These are phyloP conservation scores for Meteorus cinctellus DNA, from an alignment of 2,888 invertebrate genomes.

Conservation along the genomic window DNA sequence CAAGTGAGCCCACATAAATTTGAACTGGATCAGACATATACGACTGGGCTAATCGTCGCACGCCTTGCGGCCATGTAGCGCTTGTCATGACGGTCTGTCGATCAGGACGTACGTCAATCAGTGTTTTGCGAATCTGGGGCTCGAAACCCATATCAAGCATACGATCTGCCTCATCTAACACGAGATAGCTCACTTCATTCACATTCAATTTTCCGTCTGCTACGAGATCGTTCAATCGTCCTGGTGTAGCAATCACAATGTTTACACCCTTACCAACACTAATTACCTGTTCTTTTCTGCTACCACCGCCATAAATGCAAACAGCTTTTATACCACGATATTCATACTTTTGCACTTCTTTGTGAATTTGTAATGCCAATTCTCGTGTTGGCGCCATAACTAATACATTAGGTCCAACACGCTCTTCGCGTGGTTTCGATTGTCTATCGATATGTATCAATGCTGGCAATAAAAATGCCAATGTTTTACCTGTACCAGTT, in stretches of 20 bases:
- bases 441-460: conserved; percentile 95
- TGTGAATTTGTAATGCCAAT: conserved; percentile 93
- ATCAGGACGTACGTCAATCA: conserved; percentile 88
- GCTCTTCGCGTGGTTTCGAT: conserved; percentile 80
- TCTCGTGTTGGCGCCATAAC: conserved; percentile 95
- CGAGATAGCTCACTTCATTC: conserved; percentile 87
- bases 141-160: conserved; percentile 93
- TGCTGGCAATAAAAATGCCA: conserved; percentile 94
- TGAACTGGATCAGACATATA: conserved; percentile 94
- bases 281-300: conserved; percentile 85
- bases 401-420: conserved; percentile 89
- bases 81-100: conserved; percentile 97
- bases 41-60: conserved; percentile 86
- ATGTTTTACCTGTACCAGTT: conserved; percentile 94
- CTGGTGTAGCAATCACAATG: conserved; percentile 96
- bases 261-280: conserved; percentile 87
- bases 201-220: conserved; percentile 81
- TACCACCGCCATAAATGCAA: conserved; percentile 94
- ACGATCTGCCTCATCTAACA: conserved; percentile 93
- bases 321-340: conserved; percentile 91
- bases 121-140: conserved; percentile 88
- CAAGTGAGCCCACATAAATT: conserved; percentile 90
- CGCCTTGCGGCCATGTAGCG: conserved; percentile 95
- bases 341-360: conserved; percentile 91
- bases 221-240: conserved; percentile 92